A percentile compares a stretch with the other conserved stretches of the same genome.
Evolutionary conservation across 2,113 vertebrate genomes (phyloP).

Genomic region (Rhinoptilus africanus): DNA sequence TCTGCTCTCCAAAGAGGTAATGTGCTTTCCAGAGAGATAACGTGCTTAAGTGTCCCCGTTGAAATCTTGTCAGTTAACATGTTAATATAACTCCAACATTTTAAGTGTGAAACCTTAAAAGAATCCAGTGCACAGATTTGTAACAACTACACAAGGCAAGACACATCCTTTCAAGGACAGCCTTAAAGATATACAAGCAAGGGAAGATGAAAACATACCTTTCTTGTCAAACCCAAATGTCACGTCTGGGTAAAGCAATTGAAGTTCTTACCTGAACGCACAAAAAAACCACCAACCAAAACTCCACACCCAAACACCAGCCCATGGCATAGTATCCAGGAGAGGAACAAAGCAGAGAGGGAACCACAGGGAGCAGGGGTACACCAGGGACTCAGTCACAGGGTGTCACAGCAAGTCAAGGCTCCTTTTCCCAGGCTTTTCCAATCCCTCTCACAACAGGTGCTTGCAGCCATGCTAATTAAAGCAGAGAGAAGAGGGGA

Average conservation of each 20-base stretch:
- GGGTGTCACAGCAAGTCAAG: background rate
- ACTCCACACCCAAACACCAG: background rate
- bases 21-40: background rate
- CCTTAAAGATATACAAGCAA: background rate
- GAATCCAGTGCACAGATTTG: background rate
- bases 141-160: background rate
- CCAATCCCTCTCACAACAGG: background rate
- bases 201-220: background rate
- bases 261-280: background rate
- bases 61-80: background rate
- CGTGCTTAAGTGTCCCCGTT: background rate
- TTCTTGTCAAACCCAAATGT: background rate
- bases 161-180: background rate
- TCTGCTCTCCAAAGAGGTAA: background rate
- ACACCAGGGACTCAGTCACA: accelerated
- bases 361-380: accelerated
- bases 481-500: background rate
- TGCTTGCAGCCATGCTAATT: background rate
- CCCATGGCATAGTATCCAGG: accelerated
- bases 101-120: background rate
- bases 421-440: background rate
- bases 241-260: background rate
- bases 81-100: background rate
- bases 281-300: background rate
- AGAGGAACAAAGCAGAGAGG: background rate